These are phyloP conservation scores for silkworm (Bombyx mori) DNA, from an alignment of 1,140 invertebrate species.

Conservation along the genomic window ASM3026992v2 NC_085133.1:3039501-3040000, in stretches of 20 bases:
- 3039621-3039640: conserved; percentile 33
- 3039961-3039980: too few species aligned
- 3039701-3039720: conserved; percentile 9
- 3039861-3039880: too few species aligned
- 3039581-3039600: conserved; percentile 2
- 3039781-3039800: conserved; percentile 15
- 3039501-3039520: background rate
- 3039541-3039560: too few species aligned
- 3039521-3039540: background rate
- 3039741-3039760: conserved; percentile 51
- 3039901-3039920: too few species aligned
- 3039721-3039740: conserved; percentile 19
- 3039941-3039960: too few species aligned
- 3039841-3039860: background rate
- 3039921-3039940: too few species aligned
- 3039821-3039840: background rate
- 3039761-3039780: conserved; percentile 27
- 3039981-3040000: too few species aligned
- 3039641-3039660: conserved; percentile 27
- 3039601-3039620: conserved; percentile 18
- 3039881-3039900: too few species aligned
- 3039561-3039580: too few species aligned
- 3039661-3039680: conserved; percentile 17
- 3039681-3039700: conserved; percentile 36
- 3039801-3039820: too few species aligned